Base-by-base conservation (phyloP, 2,797 vertebrate species). In the Tangara arthus region DNA sequence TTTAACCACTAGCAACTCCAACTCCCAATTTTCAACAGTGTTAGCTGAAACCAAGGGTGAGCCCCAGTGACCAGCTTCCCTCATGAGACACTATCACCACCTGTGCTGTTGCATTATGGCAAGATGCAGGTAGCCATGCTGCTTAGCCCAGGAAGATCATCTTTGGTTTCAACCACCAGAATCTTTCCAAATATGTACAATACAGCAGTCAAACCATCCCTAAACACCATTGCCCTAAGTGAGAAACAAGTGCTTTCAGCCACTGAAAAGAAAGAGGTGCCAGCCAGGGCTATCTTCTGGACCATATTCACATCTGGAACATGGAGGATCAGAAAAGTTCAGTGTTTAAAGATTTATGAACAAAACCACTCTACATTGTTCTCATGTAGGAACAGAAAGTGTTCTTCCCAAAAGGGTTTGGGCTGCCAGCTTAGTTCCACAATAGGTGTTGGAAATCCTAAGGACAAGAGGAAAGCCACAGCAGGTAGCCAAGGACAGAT, bases 91-190 rank as follows among this genome's bases (percentile, higher is more conserved):
- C 44, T 49, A 53, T 63, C 86, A 56, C 47, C 52, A 68, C 41
- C 71, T 46, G 14, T 55, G 63, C 53, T 64, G 34, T 24, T 56
- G 44, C 12, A 66, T 26, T 71, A 52, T 12, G 39, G 61, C 63
- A 91, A 68, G 52, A 63, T 11, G 30, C 65, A 83, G 39, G 32
- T 72, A 96, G 34, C 21, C 23, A 56, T 6, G 17, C 34, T 83
- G 49, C 66, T 87, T 79, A 50, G 24, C 70, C 70, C 80, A 88
- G 20, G 11, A 95, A 89, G 32, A 92, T 64, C 39, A 68, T 56
- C 82, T 95, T 89, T 88, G 81, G 83, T 78, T 95, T 91, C 75
- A 93, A 55, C 26, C 39, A 89, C 53, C 50, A 32, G 90, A 77
- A 42, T 72, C 68, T 34, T 76, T 89, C 66, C 18, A 50, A 21